Evolutionary conservation across 1,140 invertebrate genomes (phyloP), one percentile per base, ranked within the genome.

Genomic region (Medauroidea extradentata): DNA sequence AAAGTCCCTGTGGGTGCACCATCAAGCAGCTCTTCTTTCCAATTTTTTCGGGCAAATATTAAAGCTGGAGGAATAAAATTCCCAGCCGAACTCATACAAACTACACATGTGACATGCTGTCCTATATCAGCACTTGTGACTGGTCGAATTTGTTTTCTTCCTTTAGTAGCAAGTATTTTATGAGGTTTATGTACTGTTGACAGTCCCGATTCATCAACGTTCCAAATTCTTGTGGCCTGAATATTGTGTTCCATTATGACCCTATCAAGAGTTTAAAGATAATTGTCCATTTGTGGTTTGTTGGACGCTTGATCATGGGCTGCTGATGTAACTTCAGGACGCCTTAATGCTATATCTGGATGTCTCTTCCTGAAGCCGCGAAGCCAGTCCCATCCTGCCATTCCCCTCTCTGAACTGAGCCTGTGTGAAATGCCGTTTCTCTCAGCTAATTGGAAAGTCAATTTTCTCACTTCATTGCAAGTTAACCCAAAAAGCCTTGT

Each of bases 161-260:
- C 69, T 59, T 68, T 65, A 8, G 48, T 56, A 39, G 66, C 67
- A 23, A 75, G 27, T 23, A 72, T 63, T 68, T 69, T 73, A 27
- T 60, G 63, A n/a, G 71, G 63, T 39, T 63, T 71, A 14, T 65
- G 64, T 18, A 74, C 71, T 29, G 67, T 73, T 9, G 68, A 70
- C 16, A 72, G 39, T 11, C 73, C 74, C 23, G 69, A 74, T 53
- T 73, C 71, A 62, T 72, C 68, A 44, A 69, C 52, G 65, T 75
- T 76, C 52, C 67, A 76, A n/a, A 73, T 66, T 27, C 61, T 54
- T 5, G 57, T 71, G 18, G 63, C 38, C 16, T 51, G 52, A 61
- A 69, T 71, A 18, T 62, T 59, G 52, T 71, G 23, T 53, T 62
- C 27, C 65, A 70, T 53, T 66, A 74, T 63, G 4, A 75, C 68